phyloP scores from a whole-genome alignment of 2,797 vertebrate genomes.

The Eulemur coronatus region DNA sequence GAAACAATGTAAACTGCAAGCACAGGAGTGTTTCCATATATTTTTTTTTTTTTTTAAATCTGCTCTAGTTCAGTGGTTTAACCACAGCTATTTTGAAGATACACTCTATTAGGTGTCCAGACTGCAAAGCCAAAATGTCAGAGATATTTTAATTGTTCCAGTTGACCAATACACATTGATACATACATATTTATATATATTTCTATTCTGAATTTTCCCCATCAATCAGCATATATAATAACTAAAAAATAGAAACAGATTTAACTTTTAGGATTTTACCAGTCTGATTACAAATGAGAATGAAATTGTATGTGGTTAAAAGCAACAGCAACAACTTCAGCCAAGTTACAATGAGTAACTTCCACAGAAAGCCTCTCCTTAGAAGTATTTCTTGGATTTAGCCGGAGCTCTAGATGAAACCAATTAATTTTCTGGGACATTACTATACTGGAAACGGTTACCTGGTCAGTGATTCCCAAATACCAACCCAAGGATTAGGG shows the following conservation, averaged over 20 bases:
- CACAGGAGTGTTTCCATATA: background rate
- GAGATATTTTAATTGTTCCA: background rate
- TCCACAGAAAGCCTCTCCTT: conserved; percentile 32
- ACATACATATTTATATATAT: background rate
- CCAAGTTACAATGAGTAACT: conserved; percentile 53
- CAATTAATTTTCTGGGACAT: conserved; percentile 22
- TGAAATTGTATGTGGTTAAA: background rate
- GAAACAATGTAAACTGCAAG: background rate
- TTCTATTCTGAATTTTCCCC: conserved; percentile 5
- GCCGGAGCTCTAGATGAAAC: background rate
- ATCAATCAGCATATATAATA: background rate
- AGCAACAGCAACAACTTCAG: background rate
- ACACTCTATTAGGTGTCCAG: background rate
- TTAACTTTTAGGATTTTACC: background rate
- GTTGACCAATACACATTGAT: background rate
- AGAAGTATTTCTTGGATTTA: conserved; percentile 2
- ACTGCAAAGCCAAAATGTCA: background rate
- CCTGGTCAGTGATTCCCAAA: background rate
- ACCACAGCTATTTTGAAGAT: conserved; percentile 36
- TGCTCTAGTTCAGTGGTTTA: background rate
- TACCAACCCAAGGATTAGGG: background rate
- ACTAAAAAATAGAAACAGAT: background rate
- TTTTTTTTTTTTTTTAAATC: conserved; percentile 54
- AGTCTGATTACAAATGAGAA: conserved; percentile 17
- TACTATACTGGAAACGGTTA: background rate